phyloP scores from a whole-genome alignment of 2,888 invertebrate genomes.

The Tetranychus truncatus region DNA sequence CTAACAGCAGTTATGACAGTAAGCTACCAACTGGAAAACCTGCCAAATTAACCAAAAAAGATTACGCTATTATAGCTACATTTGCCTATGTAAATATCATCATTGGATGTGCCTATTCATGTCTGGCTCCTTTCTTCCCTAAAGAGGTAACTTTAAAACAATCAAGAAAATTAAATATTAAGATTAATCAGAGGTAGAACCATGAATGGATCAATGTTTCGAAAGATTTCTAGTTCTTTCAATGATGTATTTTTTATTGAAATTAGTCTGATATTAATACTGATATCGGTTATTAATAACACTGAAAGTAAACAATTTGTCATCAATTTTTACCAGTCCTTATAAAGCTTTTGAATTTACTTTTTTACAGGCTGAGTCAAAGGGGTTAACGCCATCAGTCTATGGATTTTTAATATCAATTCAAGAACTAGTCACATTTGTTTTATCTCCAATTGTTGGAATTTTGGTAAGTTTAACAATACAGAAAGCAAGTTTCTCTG shows the following conservation, averaged over 20 bases:
- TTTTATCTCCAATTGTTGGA: background rate
- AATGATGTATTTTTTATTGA: no score
- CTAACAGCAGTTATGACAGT: no score
- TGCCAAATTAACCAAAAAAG: background rate
- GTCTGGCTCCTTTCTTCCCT: background rate
- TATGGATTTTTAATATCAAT: background rate
- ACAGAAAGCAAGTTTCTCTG: background rate
- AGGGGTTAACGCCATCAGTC: background rate
- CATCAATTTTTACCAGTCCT: no score
- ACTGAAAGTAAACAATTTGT: background rate
- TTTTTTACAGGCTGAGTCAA: background rate
- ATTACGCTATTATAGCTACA: background rate
- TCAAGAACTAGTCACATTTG: background rate
- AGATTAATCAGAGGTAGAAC: no score
- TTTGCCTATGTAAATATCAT: background rate
- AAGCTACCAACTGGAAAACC: no score
- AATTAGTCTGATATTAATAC: no score
- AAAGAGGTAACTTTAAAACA: background rate
- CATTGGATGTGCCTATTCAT: background rate
- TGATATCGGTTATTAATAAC: background rate
- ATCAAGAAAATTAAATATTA: background rate
- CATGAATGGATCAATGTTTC: no score
- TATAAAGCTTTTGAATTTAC: no score
- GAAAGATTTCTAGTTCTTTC: no score
- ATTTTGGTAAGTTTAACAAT: background rate